Evolutionary conservation across 2,797 vertebrate species (phyloP).

Genomic region (Phalanger gymnotis): DNA sequence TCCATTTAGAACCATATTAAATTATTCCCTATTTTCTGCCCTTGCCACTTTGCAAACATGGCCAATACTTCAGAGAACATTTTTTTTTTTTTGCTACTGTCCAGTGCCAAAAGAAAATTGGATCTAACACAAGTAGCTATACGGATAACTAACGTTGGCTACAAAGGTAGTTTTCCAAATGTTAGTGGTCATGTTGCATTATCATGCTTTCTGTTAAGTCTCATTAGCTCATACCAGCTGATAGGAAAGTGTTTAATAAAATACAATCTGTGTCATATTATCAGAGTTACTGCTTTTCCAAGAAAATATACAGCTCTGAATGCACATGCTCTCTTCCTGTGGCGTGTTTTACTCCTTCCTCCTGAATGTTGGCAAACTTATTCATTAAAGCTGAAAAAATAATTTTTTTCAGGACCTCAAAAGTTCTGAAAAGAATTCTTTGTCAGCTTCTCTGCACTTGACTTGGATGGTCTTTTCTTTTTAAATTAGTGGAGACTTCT

Average conservation of each 20-base stretch:
- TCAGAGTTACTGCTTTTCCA: background rate
- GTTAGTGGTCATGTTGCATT: constrained; percentile 14
- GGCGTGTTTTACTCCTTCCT: background rate
- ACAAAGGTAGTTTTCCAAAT: constrained; percentile 33
- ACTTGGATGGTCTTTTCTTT: background rate
- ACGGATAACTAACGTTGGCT: constrained; percentile 16
- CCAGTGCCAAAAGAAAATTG: constrained; percentile 40
- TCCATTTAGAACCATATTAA: constrained; percentile 60
- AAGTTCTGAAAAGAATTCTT: constrained; percentile 19
- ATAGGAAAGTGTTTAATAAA: constrained; percentile 14
- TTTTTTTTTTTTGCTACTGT: constrained; percentile 42
- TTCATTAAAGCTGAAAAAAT: constrained; percentile 28
- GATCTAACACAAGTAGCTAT: constrained; percentile 8
- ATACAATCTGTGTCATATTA: background rate
- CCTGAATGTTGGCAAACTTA: background rate
- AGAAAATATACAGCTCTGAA: background rate
- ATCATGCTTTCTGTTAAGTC: background rate
- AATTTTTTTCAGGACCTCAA: constrained; percentile 13
- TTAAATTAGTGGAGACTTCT: background rate
- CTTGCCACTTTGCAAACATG: constrained; percentile 59
- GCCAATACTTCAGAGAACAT: constrained; percentile 44
- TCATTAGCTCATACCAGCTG: background rate
- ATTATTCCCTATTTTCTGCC: constrained; percentile 63
- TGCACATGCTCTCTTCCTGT: background rate
- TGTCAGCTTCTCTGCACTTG: background rate